Conservation (phyloP, 2,888 invertebrate genomes). For the Mamestra brassicae region DNA sequence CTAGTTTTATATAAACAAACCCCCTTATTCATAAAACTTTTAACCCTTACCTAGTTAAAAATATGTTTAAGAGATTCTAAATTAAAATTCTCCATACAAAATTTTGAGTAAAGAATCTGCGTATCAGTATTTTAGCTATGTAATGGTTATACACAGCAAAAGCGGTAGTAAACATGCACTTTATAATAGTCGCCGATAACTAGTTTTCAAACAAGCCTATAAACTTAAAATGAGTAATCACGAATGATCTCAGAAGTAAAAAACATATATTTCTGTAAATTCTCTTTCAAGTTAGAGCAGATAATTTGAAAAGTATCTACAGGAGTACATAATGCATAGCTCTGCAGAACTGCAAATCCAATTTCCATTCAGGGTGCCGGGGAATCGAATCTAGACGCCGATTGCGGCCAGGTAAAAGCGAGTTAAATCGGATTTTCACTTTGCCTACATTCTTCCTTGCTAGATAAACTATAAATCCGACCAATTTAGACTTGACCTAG, state of each 20-base stretch:
- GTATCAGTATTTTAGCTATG: no score
- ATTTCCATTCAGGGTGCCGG: conserved; percentile 83
- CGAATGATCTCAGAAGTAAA: conserved; percentile 37
- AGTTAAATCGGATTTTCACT: conserved; percentile 84
- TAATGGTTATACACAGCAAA: no score
- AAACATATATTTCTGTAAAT: conserved; percentile 54
- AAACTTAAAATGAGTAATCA: conserved; percentile 5
- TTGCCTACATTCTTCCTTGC: conserved; percentile 73
- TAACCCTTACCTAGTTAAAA: no score
- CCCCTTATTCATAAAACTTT: no score
- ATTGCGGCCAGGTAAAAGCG: conserved; percentile 86
- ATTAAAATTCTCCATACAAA: no score
- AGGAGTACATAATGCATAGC: conserved; percentile 81
- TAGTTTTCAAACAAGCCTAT: background rate
- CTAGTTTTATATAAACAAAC: no score
- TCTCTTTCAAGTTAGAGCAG: conserved; percentile 61
- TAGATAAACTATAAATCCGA: conserved; percentile 71
- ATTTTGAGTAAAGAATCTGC: no score
- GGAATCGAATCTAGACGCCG: conserved; percentile 85
- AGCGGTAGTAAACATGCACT: no score
- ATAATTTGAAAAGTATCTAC: conserved; percentile 80
- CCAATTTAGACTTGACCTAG: conserved; percentile 59
- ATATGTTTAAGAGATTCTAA: no score
- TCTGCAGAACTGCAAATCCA: conserved; percentile 85
- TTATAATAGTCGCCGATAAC: no score